Conservation (phyloP, 2,888 invertebrate genomes). For the Choreutis nemorana region DNA sequence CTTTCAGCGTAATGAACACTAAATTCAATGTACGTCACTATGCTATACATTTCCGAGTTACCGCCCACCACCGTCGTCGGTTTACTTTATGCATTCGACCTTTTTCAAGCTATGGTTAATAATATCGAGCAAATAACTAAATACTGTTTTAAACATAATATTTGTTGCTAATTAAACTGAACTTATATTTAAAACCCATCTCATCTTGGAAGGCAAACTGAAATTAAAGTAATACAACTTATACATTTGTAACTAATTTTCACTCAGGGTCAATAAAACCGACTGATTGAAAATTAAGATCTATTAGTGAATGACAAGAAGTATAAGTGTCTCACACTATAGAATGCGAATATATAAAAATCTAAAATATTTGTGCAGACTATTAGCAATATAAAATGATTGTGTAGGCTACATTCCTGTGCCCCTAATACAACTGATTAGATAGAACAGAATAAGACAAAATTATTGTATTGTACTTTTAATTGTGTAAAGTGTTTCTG, state of each 20-base stretch:
- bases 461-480: too few relatives aligned
- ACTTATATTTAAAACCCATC: conserved; percentile 19
- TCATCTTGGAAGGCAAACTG: conserved; percentile 30
- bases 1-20: neutral
- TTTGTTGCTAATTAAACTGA: neutral
- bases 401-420: too few relatives aligned
- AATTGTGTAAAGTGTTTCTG: conserved; percentile 1
- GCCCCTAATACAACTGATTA: too few relatives aligned
- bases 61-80: conserved; percentile 32
- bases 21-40: neutral
- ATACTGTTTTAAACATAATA: neutral
- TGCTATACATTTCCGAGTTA: too few relatives aligned
- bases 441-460: too few relatives aligned
- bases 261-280: conserved; percentile 16
- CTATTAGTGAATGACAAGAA: conserved; percentile 11
- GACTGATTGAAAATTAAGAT: conserved; percentile 11
- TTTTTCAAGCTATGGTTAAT: neutral
- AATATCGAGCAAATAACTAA: neutral
- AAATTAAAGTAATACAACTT: conserved; percentile 11
- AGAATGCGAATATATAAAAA: too few relatives aligned
- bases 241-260: conserved; percentile 12
- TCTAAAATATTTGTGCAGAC: conserved; percentile 18
- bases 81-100: conserved; percentile 12
- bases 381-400: conserved; percentile 16
- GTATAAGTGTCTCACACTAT: conserved; percentile 13